phyloP scores from a whole-genome alignment of 2,797 vertebrate species.

The Manis javanica region DNA sequence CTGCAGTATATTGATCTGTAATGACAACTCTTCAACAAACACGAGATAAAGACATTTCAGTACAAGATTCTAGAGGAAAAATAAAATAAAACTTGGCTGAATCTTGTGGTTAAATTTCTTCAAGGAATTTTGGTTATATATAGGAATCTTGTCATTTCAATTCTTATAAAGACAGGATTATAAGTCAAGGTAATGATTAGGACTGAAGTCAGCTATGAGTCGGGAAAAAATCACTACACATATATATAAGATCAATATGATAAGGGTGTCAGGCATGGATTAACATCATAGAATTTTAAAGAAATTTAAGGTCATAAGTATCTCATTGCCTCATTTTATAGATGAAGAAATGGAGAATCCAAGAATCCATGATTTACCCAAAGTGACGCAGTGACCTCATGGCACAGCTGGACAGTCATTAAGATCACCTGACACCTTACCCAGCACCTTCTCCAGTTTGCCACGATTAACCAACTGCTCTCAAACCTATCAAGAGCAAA shows the following conservation, averaged over 20 bases:
- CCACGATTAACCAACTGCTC: background rate
- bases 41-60: background rate
- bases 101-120: background rate
- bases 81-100: background rate
- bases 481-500: background rate
- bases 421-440: background rate
- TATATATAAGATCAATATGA: background rate
- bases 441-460: background rate
- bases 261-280: background rate
- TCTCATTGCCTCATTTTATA: background rate
- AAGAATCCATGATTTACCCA: background rate
- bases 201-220: background rate
- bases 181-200: conserved; percentile 27
- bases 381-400: background rate
- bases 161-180: conserved; percentile 12
- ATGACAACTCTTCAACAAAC: background rate
- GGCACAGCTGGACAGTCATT: background rate
- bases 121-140: background rate
- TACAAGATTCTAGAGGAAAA: background rate
- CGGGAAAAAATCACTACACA: background rate
- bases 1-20: background rate
- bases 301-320: background rate
- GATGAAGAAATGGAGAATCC: background rate
- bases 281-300: background rate
- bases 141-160: conserved; percentile 3